Conservation (phyloP, 1,140 invertebrate species). For the Yoshiicerus persimilis region DNA sequence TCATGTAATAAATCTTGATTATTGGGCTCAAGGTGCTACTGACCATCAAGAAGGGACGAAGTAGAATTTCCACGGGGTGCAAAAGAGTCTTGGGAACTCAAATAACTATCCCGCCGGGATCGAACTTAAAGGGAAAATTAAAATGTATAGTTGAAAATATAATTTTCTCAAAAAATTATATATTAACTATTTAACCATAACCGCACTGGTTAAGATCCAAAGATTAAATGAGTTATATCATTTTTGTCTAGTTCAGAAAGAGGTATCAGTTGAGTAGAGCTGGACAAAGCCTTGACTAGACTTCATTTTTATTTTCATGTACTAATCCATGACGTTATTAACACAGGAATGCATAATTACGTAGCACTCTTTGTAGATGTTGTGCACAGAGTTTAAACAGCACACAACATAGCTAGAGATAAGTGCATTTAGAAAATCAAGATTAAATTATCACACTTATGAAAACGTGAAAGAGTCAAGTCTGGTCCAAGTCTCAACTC, state of each 20-base stretch:
- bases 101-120: conserved; percentile 45
- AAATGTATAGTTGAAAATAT: background rate
- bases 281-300: background rate
- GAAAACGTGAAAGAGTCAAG: background rate
- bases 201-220: background rate
- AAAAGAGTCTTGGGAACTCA: conserved; percentile 46
- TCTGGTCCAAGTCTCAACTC: background rate
- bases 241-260: background rate
- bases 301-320: background rate
- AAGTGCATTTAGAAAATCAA: background rate
- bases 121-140: conserved; percentile 35
- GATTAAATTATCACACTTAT: background rate
- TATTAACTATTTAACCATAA: background rate
- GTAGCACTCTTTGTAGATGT: background rate
- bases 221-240: background rate
- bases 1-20: background rate
- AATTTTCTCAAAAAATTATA: background rate
- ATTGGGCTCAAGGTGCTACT: conserved; percentile 19
- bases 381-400: background rate
- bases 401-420: background rate
- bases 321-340: background rate
- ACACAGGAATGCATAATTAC: background rate
- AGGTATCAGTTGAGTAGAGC: background rate
- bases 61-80: conserved; percentile 45
- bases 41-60: conserved; percentile 49